phyloP scores from a whole-genome alignment of 2,888 invertebrate genomes.

The Biston stratarius region DNA sequence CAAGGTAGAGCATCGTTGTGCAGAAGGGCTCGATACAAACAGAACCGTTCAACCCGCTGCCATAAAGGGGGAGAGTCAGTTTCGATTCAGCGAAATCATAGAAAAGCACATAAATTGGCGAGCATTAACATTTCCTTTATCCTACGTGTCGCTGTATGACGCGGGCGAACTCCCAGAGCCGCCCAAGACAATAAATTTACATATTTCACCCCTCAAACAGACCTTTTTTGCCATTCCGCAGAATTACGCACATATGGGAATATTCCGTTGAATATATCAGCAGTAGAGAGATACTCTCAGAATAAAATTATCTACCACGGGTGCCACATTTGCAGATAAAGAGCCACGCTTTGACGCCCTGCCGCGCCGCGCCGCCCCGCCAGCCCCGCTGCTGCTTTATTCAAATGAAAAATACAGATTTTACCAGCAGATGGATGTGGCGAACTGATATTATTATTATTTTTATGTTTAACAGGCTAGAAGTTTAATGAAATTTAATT shows the following conservation, averaged over 20 bases:
- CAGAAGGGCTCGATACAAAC: slow-evolving; percentile 41
- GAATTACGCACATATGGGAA: slow-evolving; percentile 87
- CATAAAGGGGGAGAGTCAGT: slow-evolving; percentile 76
- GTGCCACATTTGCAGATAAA: slow-evolving; percentile 81
- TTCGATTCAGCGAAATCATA: slow-evolving; percentile 86
- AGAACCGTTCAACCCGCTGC: slow-evolving; percentile 41
- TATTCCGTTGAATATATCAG: slow-evolving; percentile 86
- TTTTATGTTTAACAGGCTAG: no score
- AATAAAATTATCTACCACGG: slow-evolving; percentile 84
- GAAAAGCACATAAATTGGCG: slow-evolving; percentile 86
- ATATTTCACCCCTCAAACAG: slow-evolving; percentile 87
- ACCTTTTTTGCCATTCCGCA: slow-evolving; percentile 86
- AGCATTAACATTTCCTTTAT: slow-evolving; percentile 87
- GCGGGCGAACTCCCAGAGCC: slow-evolving; percentile 78
- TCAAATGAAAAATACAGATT: slow-evolving; percentile 43
- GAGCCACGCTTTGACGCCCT: slow-evolving; percentile 68
- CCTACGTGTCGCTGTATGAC: slow-evolving; percentile 86
- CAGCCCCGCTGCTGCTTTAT: slow-evolving; percentile 25
- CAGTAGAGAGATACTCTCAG: slow-evolving; percentile 84
- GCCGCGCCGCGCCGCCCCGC: slow-evolving; percentile 44
- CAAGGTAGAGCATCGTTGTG: slow-evolving; percentile 38
- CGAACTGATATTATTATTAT: background rate
- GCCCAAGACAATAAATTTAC: slow-evolving; percentile 87
- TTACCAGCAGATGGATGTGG: slow-evolving; percentile 22
- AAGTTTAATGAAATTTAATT: no score